phyloP scores from a whole-genome alignment of 2,797 vertebrate species.

The Sebastes cheni region DNA sequence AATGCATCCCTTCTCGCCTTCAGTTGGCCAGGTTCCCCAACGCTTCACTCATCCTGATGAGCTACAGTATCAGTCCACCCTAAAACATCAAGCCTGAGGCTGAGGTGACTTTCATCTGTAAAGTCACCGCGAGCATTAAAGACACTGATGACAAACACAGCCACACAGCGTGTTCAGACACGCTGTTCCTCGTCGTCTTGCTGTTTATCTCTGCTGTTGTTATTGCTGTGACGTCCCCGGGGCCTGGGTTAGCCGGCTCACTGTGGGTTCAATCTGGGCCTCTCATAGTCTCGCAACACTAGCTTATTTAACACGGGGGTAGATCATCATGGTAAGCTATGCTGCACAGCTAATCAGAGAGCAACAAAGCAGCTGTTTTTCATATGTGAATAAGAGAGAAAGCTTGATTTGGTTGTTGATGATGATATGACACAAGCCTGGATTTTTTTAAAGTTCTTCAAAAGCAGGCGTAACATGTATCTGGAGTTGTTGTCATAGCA shows the following conservation, averaged over 20 bases:
- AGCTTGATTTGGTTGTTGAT: not conserved
- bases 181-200: constrained; percentile 22
- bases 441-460: no score
- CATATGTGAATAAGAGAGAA: not conserved
- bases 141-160: constrained; percentile 54
- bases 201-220: constrained; percentile 54
- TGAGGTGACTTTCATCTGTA: constrained; percentile 44
- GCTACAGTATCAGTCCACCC: constrained; percentile 24
- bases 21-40: constrained; percentile 14
- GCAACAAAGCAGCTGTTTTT: not conserved
- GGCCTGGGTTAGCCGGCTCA: constrained; percentile 32
- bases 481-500: not conserved
- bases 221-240: constrained; percentile 40
- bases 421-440: not conserved
- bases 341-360: not conserved
- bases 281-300: constrained; percentile 20
- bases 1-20: constrained; percentile 1
- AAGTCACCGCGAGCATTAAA: constrained; percentile 43
- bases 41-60: constrained; percentile 41
- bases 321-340: constrained; percentile 3
- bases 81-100: constrained; percentile 41
- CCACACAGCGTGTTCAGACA: constrained; percentile 38
- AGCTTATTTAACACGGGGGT: constrained; percentile 8
- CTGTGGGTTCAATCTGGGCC: constrained; percentile 27
- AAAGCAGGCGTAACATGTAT: not conserved